These are phyloP conservation scores for Bembecia ichneumoniformis DNA, from an alignment of 2,888 invertebrate species.

Conservation along the genomic window DNA sequence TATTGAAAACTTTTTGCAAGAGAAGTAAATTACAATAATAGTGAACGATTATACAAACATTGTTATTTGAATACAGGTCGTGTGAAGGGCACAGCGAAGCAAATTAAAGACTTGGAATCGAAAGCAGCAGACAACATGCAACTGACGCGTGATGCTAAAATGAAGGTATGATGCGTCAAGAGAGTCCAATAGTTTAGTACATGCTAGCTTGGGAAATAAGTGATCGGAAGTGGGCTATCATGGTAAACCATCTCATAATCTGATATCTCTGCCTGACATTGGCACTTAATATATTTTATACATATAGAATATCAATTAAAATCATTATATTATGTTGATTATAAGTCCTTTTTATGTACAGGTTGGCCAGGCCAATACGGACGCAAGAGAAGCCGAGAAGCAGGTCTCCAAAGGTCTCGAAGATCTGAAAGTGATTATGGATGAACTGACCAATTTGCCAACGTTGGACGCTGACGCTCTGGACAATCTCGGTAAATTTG, in stretches of 20 bases:
- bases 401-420: conserved; percentile 85
- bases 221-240: too few species aligned
- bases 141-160: conserved; percentile 80
- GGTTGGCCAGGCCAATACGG: conserved; percentile 91
- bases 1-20: too few species aligned
- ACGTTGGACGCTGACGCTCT: conserved; percentile 79
- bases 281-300: too few species aligned
- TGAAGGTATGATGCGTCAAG: conserved; percentile 61
- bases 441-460: conserved; percentile 81
- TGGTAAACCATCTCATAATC: too few species aligned
- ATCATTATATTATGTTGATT: too few species aligned
- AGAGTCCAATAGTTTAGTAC: too few species aligned
- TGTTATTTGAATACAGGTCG: conserved; percentile 66
- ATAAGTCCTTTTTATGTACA: conserved; percentile 36
- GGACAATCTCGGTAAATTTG: conserved; percentile 68
- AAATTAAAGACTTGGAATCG: conserved; percentile 76
- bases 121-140: conserved; percentile 79
- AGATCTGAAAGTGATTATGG: conserved; percentile 83
- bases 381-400: conserved; percentile 84
- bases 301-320: too few species aligned
- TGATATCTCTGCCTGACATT: too few species aligned
- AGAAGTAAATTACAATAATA: too few species aligned
- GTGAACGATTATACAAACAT: too few species aligned
- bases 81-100: conserved; percentile 80
- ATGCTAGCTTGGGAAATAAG: too few species aligned